These are phyloP conservation scores for Capreolus pygargus DNA, from an alignment of 2,113 vertebrate genomes.

Conservation along the genomic window DNA sequence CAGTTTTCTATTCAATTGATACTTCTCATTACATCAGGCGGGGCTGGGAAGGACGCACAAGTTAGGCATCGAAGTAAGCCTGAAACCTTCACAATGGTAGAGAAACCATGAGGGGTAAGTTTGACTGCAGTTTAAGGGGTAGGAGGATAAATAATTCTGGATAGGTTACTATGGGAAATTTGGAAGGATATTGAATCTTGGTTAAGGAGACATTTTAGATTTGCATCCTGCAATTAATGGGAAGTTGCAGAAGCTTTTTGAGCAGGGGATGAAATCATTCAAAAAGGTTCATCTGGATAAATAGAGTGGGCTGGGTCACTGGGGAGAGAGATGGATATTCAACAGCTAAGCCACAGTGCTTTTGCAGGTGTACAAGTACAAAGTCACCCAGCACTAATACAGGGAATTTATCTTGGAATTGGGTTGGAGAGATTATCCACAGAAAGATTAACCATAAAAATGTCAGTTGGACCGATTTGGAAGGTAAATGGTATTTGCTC, in stretches of 20 bases:
- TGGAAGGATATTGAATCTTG: neutral
- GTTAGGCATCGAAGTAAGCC: neutral
- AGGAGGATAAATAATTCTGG: neutral
- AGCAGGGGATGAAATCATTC: neutral
- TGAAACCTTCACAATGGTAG: neutral
- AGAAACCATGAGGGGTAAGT: neutral
- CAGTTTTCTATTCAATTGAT: neutral
- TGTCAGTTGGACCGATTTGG: neutral
- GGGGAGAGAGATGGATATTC: neutral
- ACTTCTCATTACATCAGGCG: neutral
- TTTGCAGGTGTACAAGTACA: neutral
- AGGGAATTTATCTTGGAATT: constrained; percentile 1
- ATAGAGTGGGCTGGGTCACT: neutral
- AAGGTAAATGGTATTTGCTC: neutral
- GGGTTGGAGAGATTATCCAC: neutral
- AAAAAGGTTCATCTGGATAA: neutral
- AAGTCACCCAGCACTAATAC: neutral
- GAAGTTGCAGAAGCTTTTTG: neutral
- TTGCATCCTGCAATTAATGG: neutral
- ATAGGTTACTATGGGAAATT: neutral
- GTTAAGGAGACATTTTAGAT: neutral
- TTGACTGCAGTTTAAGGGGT: neutral
- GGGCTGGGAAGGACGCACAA: neutral
- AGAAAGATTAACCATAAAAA: constrained; percentile 7
- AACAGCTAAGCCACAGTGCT: neutral